phyloP scores from a whole-genome alignment of 2,113 vertebrate species.

The Festucalex cinctus region DNA sequence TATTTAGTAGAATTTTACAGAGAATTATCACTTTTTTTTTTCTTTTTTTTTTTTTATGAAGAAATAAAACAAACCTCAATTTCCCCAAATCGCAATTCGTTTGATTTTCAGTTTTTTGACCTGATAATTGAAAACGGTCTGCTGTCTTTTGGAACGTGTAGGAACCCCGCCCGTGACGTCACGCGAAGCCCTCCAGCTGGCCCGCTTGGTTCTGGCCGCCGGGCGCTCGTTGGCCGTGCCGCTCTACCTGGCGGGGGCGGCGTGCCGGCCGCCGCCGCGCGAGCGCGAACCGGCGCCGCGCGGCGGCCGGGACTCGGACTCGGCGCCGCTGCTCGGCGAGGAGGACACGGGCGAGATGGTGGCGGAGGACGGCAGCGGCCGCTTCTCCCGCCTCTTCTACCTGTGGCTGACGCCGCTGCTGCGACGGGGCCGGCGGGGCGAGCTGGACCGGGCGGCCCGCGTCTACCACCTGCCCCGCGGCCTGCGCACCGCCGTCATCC shows the following conservation, averaged over 20 bases:
- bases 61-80: too few relatives aligned
- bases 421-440: slow-evolving; percentile 72
- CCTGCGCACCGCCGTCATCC: slow-evolving; percentile 74
- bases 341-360: slow-evolving; percentile 66
- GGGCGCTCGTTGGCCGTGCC: slow-evolving; percentile 72
- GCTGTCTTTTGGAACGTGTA: not conserved
- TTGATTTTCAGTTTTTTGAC: too few relatives aligned
- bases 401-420: slow-evolving; percentile 87
- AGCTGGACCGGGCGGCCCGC: slow-evolving; percentile 75
- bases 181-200: slow-evolving; percentile 56
- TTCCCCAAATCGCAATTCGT: too few relatives aligned
- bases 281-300: slow-evolving; percentile 52
- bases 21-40: too few relatives aligned
- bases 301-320: slow-evolving; percentile 66
- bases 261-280: slow-evolving; percentile 63
- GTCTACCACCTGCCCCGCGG: slow-evolving; percentile 77
- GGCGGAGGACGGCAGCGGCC: slow-evolving; percentile 87
- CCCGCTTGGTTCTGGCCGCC: slow-evolving; percentile 76
- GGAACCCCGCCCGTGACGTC: slow-evolving; percentile 36
- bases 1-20: too few relatives aligned
- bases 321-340: slow-evolving; percentile 62
- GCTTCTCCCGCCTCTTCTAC: slow-evolving; percentile 86
- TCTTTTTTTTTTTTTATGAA: too few relatives aligned
- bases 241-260: slow-evolving; percentile 74
- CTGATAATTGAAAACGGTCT: too few relatives aligned